These are phyloP conservation scores for Gasteruption jaculator DNA, from an alignment of 2,888 invertebrate genomes.

Conservation along the genomic window DNA sequence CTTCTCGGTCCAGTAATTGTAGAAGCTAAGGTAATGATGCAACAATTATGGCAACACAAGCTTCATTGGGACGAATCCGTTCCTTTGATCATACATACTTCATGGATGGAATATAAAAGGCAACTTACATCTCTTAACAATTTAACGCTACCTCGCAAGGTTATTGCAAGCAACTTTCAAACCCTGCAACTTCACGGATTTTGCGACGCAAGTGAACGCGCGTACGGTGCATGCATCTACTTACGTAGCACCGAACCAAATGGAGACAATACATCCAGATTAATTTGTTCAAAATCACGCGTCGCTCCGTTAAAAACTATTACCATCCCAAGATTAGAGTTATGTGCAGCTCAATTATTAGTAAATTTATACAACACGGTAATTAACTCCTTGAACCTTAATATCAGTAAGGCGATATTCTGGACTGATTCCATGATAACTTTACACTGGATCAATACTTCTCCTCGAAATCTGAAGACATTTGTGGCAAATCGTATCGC, in stretches of 20 bases:
- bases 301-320: conserved; percentile 30
- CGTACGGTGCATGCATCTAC: conserved; percentile 2
- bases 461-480: conserved; percentile 21
- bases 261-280: neutral
- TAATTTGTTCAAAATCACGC: conserved; percentile 30
- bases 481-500: conserved; percentile 27
- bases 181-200: no score
- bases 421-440: conserved; percentile 31
- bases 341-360: conserved; percentile 26
- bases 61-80: no score
- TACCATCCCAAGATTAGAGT: conserved; percentile 28
- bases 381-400: conserved; percentile 5
- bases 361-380: conserved; percentile 15
- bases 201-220: conserved; percentile 1
- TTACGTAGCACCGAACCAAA: neutral
- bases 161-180: neutral
- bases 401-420: conserved; percentile 13
- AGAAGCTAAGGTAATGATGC: neutral
- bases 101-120: no score
- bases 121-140: no score
- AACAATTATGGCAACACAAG: no score
- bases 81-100: no score
- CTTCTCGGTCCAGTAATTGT: conserved; percentile 7
- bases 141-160: no score
- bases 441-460: conserved; percentile 26